phyloP scores from a whole-genome alignment of 1,140 invertebrate species.

The Mycetomoellerius zeteki region DNA sequence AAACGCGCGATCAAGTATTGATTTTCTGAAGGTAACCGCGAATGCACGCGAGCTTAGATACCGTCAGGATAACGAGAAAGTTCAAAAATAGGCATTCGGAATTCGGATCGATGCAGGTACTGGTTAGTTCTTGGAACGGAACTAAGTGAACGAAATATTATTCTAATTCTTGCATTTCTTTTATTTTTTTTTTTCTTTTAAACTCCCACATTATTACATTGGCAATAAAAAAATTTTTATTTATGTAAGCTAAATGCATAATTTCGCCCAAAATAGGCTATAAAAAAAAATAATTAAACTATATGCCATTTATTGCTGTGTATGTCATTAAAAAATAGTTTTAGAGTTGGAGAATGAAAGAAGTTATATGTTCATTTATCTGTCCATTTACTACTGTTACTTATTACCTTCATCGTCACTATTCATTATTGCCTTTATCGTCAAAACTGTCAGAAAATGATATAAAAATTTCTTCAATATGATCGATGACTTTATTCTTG shows the following conservation, averaged over 20 bases:
- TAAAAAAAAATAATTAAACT: no score
- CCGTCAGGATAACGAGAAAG: slow-evolving; percentile 67
- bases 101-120: slow-evolving; percentile 66
- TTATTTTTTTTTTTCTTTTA: neutral
- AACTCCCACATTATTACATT: no score
- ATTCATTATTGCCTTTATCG: no score
- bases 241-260: neutral
- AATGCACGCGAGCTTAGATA: slow-evolving; percentile 70
- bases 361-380: no score
- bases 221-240: neutral
- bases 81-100: slow-evolving; percentile 73
- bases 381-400: no score
- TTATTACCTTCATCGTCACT: no score
- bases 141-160: slow-evolving; percentile 50
- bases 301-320: no score
- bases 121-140: slow-evolving; percentile 61
- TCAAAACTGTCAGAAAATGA: no score
- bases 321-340: no score
- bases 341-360: no score
- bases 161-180: slow-evolving; percentile 6
- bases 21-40: slow-evolving; percentile 43
- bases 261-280: neutral
- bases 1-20: slow-evolving; percentile 70
- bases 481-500: no score
- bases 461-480: no score